Conservation (phyloP, 1,140 invertebrate genomes). For the Vollenhovia emeryi region DNA sequence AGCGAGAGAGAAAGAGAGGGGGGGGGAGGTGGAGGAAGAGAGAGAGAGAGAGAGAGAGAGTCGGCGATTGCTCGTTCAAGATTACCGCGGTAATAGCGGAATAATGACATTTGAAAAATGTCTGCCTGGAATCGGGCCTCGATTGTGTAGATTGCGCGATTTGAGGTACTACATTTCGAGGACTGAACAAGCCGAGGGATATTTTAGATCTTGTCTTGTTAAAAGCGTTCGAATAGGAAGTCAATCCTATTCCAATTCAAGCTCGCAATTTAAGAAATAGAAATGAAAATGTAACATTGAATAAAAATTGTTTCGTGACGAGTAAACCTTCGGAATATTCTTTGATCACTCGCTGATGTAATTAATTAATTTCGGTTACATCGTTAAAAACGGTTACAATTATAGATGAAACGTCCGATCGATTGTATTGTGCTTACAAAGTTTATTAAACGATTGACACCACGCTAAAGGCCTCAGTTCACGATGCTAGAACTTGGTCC, state of each 20-base stretch:
- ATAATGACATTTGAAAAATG: conserved; percentile 35
- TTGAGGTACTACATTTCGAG: neutral
- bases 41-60: neutral
- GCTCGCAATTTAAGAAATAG: neutral
- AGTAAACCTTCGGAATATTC: too few relatives aligned
- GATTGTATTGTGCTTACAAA: too few relatives aligned
- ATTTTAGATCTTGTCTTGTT: neutral
- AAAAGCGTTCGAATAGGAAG: neutral
- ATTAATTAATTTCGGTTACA: too few relatives aligned
- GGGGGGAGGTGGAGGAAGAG: too few relatives aligned
- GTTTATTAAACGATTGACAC: too few relatives aligned
- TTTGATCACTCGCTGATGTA: too few relatives aligned
- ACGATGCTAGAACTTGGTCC: too few relatives aligned
- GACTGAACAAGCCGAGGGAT: neutral
- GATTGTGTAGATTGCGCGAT: neutral
- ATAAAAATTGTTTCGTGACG: too few relatives aligned
- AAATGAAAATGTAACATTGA: too few relatives aligned
- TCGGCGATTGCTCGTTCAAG: conserved; percentile 1
- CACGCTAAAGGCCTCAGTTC: too few relatives aligned
- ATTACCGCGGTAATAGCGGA: neutral
- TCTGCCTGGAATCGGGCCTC: neutral
- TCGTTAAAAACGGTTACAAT: too few relatives aligned
- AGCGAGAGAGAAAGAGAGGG: neutral
- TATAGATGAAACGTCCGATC: too few relatives aligned
- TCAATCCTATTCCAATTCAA: neutral